phyloP scores from a whole-genome alignment of 2,888 invertebrate genomes.

The Lamellibrachia columna region DNA sequence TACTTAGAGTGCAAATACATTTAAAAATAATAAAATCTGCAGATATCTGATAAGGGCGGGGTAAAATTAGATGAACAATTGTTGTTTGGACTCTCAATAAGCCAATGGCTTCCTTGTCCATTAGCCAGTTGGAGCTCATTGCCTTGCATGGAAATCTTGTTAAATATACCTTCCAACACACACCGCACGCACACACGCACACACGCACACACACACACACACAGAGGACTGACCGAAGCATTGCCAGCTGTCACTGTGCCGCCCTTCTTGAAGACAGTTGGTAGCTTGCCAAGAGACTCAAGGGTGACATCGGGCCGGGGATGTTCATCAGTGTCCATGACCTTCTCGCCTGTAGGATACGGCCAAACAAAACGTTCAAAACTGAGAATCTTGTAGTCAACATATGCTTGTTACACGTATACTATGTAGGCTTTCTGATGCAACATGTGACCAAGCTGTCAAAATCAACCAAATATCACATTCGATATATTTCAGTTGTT shows the following conservation, averaged over 20 bases:
- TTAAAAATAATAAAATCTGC: background rate
- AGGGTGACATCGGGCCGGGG: conserved; percentile 81
- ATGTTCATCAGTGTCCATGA: conserved; percentile 91
- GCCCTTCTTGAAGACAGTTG: conserved; percentile 91
- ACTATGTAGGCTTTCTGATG: background rate
- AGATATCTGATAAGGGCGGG: background rate
- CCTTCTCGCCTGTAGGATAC: conserved; percentile 67
- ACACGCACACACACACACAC: background rate
- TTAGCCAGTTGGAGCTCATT: too few species aligned
- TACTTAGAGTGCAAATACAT: too few species aligned
- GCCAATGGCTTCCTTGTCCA: background rate
- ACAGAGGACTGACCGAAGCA: conserved; percentile 80
- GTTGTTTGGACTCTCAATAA: background rate
- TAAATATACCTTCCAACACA: background rate
- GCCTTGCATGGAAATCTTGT: too few species aligned
- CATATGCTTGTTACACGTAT: background rate
- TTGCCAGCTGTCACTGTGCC: conserved; percentile 94
- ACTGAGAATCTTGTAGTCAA: background rate
- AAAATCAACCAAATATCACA: background rate
- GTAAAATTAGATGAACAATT: background rate
- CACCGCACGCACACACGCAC: background rate
- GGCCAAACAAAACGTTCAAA: background rate
- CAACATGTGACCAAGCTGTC: background rate
- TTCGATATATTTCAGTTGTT: too few species aligned
- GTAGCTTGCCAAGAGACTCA: conserved; percentile 85